Conservation (phyloP, 2,888 invertebrate species). For the Ophion costatus region DNA sequence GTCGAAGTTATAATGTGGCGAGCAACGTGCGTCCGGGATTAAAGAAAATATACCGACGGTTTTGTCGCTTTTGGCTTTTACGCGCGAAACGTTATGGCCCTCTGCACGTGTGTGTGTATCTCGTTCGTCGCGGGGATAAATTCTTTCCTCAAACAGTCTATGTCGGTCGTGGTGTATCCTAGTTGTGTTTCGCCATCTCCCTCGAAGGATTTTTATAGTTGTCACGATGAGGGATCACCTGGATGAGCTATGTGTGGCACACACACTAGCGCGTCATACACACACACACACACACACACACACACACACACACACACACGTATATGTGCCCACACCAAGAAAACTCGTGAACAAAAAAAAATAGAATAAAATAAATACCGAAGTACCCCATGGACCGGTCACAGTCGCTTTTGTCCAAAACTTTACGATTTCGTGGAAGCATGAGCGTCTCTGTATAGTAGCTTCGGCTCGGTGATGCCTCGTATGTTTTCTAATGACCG, state of each 20-base stretch:
- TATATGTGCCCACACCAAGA: neutral
- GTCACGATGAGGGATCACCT: slow-evolving; percentile 70
- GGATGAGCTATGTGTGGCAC: slow-evolving; percentile 37
- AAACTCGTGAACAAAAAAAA: slow-evolving; percentile 22
- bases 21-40: slow-evolving; percentile 31
- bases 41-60: slow-evolving; percentile 54
- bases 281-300: neutral
- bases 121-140: slow-evolving; percentile 38
- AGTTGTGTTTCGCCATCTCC: slow-evolving; percentile 59
- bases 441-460: slow-evolving; percentile 13
- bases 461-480: slow-evolving; percentile 34
- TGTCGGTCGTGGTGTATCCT: slow-evolving; percentile 1
- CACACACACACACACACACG: too few relatives aligned
- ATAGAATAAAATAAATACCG: slow-evolving; percentile 44
- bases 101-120: neutral
- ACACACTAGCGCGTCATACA: neutral
- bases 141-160: slow-evolving; percentile 48
- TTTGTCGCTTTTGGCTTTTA: slow-evolving; percentile 50
- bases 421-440: slow-evolving; percentile 72
- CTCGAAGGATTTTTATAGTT: slow-evolving; percentile 66
- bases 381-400: slow-evolving; percentile 36
- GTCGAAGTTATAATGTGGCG: neutral
- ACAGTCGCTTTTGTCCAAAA: slow-evolving; percentile 65
- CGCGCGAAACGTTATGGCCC: slow-evolving; percentile 56
- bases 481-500: slow-evolving; percentile 67